phyloP scores from a whole-genome alignment of 2,888 invertebrate species.

The Gerris lacustris region DNA sequence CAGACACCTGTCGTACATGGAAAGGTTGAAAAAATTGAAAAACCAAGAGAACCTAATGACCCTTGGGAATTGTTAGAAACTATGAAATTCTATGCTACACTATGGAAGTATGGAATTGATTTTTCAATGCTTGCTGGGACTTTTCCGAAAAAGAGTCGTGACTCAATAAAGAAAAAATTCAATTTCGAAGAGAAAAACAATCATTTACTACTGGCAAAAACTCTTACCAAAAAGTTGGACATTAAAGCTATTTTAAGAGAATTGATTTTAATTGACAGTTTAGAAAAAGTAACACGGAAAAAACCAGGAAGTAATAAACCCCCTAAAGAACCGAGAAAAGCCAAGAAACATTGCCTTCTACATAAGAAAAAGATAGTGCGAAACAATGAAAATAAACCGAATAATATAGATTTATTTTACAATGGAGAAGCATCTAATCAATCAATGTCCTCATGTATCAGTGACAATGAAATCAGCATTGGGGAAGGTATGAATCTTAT shows the following conservation, averaged over 20 bases:
- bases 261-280: not conserved
- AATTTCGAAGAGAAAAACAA: not conserved
- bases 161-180: not conserved
- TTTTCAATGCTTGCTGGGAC: not conserved
- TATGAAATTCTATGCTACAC: constrained; percentile 3
- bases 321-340: not conserved
- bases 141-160: constrained; percentile 2
- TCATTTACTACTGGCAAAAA: not conserved
- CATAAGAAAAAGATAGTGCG: not conserved
- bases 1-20: not conserved
- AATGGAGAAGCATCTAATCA: not conserved
- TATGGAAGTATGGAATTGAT: constrained; percentile 7
- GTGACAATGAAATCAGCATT: not conserved
- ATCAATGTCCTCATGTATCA: not conserved
- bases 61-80: not conserved
- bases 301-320: not conserved
- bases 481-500: not conserved
- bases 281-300: not conserved
- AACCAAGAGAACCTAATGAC: not conserved
- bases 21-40: not conserved
- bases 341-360: not conserved
- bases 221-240: not conserved
- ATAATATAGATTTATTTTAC: not conserved
- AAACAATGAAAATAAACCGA: not conserved
- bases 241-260: constrained; percentile 4